Evolutionary conservation across 2,888 invertebrate genomes (phyloP), one percentile per base, ranked within the genome.

Genomic region (Nephrotoma guestfalica): DNA sequence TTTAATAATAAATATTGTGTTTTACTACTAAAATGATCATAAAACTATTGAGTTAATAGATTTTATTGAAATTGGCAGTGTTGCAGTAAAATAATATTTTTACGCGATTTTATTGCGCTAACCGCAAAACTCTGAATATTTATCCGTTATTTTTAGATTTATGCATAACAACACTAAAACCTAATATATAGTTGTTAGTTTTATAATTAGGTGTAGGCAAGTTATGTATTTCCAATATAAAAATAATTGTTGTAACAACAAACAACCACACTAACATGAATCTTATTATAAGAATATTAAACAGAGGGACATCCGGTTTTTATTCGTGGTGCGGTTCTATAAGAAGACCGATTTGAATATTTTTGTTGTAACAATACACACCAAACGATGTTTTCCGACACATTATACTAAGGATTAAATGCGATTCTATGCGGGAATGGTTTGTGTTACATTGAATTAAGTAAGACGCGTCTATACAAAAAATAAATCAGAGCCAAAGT

Each of bases 261-360:
- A 71, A 6, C 51, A 57, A 57, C n/a, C 51, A 57, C 71, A 71
- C 9, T 30, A 30, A 71, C 71, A 71, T 71, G 71, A 30, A 71
- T 71, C 71, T 71, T 71, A 41, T 41, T 41, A 84, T 84, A 30
- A 30, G 84, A 84, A 84, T 84, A 84, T 84, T 84, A 84, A 84
- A 84, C 84, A 84, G 84, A 84, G 41, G 84, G 84, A 84, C 84
- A 84, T 84, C 84, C 84, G 41, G 84, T 41, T n/a, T 42, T 41
- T 41, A 30, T 30, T 71, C 71, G 6, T 71, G 7, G 30, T 30
- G 9, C 18, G 71, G 30, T 30, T 30, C 11, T 30, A 71, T 71
- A 71, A 71, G 71, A 71, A 71, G 71, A 71, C 30, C 71, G 71
- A 71, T 71, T 30, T 57, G 6, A 18, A 57, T 57, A 5, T 57